Conservation (phyloP, 2,797 vertebrate species). For the Sebastes miniatus region DNA sequence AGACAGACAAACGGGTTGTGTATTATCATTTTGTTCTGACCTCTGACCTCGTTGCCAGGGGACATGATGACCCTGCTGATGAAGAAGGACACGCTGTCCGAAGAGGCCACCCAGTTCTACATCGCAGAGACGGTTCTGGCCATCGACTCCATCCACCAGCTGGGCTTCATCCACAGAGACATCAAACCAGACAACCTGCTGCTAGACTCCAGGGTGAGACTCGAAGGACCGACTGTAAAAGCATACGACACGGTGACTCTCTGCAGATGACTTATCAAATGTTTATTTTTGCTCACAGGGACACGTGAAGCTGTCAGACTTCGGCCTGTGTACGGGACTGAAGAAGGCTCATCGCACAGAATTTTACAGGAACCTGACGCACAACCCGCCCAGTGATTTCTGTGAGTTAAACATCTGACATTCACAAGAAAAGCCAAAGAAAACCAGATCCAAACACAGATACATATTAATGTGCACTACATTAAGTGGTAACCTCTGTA, state of each 20-base stretch:
- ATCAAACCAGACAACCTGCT: constrained; percentile 99
- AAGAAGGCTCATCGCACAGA: constrained; percentile 99
- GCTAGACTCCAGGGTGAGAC: constrained; percentile 89
- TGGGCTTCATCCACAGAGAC: constrained; percentile 98
- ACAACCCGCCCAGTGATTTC: constrained; percentile 98
- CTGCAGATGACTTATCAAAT: background rate
- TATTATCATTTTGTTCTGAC: background rate
- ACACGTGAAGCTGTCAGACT: constrained; percentile 97
- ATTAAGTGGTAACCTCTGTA: background rate
- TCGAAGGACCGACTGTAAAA: background rate
- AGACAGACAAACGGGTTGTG: background rate
- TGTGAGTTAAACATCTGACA: constrained; percentile 83
- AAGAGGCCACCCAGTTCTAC: constrained; percentile 98
- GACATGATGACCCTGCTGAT: constrained; percentile 98
- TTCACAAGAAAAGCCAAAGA: background rate
- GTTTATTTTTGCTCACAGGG: constrained; percentile 80
- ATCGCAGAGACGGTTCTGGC: constrained; percentile 97
- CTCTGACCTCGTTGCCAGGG: constrained; percentile 76
- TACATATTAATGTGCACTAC: background rate
- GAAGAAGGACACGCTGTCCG: constrained; percentile 96
- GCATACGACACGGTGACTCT: no score
- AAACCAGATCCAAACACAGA: background rate
- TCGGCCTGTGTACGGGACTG: constrained; percentile 96
- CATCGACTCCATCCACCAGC: constrained; percentile 98
- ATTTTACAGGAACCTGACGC: constrained; percentile 97